Conservation (phyloP, 2,113 vertebrate genomes). For the Siniperca chuatsi region DNA sequence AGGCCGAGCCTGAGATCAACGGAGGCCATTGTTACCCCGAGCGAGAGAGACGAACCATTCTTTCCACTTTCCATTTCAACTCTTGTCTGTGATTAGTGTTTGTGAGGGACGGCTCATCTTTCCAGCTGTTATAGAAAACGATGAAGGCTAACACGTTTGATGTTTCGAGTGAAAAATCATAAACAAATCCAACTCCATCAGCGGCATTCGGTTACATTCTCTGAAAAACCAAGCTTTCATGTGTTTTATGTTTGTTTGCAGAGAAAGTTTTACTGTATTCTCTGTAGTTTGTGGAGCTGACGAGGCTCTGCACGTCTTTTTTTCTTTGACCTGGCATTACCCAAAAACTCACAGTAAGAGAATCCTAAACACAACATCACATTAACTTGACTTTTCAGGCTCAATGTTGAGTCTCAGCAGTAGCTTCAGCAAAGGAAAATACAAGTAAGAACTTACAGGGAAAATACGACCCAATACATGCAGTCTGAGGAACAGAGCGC, state of each 20-base stretch:
- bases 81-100: constrained; percentile 41
- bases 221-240: neutral
- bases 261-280: neutral
- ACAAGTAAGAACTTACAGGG: neutral
- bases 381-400: neutral
- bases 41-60: constrained; percentile 52
- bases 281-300: neutral
- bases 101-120: constrained; percentile 33
- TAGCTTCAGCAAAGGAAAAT: neutral
- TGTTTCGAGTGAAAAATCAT: neutral
- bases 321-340: neutral
- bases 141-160: constrained; percentile 19
- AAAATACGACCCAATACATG: neutral
- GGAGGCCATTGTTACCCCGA: constrained; percentile 66
- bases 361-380: neutral
- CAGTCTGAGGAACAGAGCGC: neutral
- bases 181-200: neutral
- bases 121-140: constrained; percentile 29
- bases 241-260: neutral
- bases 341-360: neutral
- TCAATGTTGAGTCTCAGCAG: neutral
- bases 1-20: constrained; percentile 58
- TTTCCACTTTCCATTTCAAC: constrained; percentile 70
- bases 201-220: neutral
- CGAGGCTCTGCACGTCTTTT: neutral